A percentile compares a stretch with the other conserved stretches of the same genome.
Evolutionary conservation across 2,888 invertebrate species (phyloP).

Genomic region (Epicampocera succincta): DNA sequence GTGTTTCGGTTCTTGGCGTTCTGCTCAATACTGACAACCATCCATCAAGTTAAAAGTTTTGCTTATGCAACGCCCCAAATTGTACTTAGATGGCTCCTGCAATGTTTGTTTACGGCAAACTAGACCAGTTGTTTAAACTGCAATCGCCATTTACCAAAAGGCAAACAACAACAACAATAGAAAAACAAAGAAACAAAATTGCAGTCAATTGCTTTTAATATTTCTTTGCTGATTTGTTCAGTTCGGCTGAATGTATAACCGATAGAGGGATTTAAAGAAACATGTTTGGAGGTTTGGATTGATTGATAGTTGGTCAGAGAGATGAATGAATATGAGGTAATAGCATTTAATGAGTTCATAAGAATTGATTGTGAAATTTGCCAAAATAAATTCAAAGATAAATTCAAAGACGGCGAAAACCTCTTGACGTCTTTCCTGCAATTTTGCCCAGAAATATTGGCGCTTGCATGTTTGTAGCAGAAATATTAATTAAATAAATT

Average conservation of each 20-base stretch:
- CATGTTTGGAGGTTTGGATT: not conserved
- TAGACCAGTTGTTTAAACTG: constrained; percentile 66
- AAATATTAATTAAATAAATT: constrained; percentile 45
- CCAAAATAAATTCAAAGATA: constrained; percentile 6
- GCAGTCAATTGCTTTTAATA: constrained; percentile 39
- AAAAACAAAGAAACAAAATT: constrained; percentile 11
- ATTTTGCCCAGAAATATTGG: not conserved
- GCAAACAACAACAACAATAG: too few relatives aligned
- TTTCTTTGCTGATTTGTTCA: constrained; percentile 25
- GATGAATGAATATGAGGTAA: constrained; percentile 41
- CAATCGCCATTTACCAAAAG: constrained; percentile 58
- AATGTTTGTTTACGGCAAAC: constrained; percentile 63
- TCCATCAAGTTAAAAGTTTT: constrained; percentile 37
- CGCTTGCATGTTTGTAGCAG: not conserved
- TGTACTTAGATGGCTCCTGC: constrained; percentile 56
- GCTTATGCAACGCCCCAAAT: constrained; percentile 66
- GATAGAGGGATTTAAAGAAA: not conserved
- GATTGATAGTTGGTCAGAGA: constrained; percentile 19
- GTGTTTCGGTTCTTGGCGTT: not conserved
- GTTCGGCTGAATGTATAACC: constrained; percentile 1
- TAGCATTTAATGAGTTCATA: constrained; percentile 57
- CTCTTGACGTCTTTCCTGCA: not conserved
- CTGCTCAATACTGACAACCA: constrained; percentile 9
- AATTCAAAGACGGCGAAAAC: not conserved
- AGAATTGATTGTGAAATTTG: constrained; percentile 50